phyloP scores from a whole-genome alignment of 2,797 vertebrate species.

The Chaunax sp. region DNA sequence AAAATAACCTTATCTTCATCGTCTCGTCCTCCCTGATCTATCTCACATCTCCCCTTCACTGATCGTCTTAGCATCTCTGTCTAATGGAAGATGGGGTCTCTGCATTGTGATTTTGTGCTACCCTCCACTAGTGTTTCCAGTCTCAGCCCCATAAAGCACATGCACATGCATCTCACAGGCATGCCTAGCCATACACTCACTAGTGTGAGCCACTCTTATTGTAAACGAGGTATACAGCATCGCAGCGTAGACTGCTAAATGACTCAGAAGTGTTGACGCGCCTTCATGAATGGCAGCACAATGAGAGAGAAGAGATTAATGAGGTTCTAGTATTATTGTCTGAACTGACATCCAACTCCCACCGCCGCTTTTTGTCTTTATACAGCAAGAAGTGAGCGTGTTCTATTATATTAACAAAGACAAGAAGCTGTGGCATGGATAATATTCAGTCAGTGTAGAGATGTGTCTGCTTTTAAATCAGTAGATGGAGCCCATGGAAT shows the following conservation, averaged over 20 bases:
- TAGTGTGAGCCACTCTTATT: not conserved
- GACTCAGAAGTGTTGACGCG: conserved; percentile 9
- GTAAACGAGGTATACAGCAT: conserved; percentile 20
- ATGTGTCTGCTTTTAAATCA: conserved; percentile 41
- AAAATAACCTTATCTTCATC: conserved; percentile 32
- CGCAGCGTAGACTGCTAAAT: conserved; percentile 11
- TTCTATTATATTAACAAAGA: not conserved
- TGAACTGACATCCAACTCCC: not conserved
- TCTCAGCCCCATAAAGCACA: conserved; percentile 18
- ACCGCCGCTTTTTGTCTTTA: not conserved
- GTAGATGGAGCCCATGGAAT: conserved; percentile 37
- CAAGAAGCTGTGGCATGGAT: not conserved
- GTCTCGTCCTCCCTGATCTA: conserved; percentile 13
- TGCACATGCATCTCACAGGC: conserved; percentile 6
- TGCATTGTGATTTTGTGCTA: conserved; percentile 43
- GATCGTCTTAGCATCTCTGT: conserved; percentile 12
- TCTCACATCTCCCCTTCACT: conserved; percentile 13
- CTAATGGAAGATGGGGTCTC: conserved; percentile 33
- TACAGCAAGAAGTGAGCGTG: conserved; percentile 3
- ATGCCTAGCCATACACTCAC: not conserved
- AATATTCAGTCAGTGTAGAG: conserved; percentile 18
- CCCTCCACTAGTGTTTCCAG: conserved; percentile 37
- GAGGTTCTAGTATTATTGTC: conserved; percentile 1
- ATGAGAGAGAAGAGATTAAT: conserved; percentile 17
- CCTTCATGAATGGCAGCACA: conserved; percentile 24